phyloP scores from a whole-genome alignment of 2,888 invertebrate species.

The Eristalis pertinax region DNA sequence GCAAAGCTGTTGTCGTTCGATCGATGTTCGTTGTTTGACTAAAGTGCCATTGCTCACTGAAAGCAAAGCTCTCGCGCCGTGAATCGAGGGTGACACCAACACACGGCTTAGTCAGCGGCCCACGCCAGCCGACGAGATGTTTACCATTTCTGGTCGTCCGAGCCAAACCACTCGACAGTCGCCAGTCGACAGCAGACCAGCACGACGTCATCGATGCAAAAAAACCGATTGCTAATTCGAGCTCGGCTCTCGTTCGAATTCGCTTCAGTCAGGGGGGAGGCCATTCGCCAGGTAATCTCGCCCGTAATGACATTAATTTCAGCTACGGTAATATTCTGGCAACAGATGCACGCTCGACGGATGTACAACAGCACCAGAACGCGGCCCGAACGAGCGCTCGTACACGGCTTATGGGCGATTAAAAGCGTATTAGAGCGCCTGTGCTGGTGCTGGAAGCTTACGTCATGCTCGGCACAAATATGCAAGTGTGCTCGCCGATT shows the following conservation, averaged over 20 bases:
- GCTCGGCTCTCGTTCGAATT: constrained; percentile 15
- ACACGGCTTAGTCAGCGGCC: constrained; percentile 60
- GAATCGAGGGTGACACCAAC: constrained; percentile 66
- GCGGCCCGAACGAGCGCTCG: background rate
- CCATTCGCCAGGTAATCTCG: constrained; percentile 34
- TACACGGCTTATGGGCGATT: constrained; percentile 39
- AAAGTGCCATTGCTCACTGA: constrained; percentile 18
- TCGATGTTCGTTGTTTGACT: constrained; percentile 68
- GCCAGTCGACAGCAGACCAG: constrained; percentile 4
- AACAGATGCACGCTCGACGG: constrained; percentile 21
- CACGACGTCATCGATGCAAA: constrained; percentile 66
- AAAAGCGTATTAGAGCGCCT: constrained; percentile 54
- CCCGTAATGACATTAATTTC: constrained; percentile 58
- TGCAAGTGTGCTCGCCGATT: background rate
- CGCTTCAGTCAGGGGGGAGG: constrained; percentile 55
- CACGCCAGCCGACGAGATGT: constrained; percentile 58
- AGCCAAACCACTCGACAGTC: background rate
- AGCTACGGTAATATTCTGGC: constrained; percentile 23
- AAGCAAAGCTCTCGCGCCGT: constrained; percentile 8
- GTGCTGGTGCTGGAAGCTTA: constrained; percentile 27
- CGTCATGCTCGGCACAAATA: constrained; percentile 35
- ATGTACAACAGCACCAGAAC: background rate
- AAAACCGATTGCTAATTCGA: constrained; percentile 45
- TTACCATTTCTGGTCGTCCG: constrained; percentile 68
- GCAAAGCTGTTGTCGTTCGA: constrained; percentile 62